phyloP scores from a whole-genome alignment of 2,888 invertebrate species.

The Lycaena phlaeas region DNA sequence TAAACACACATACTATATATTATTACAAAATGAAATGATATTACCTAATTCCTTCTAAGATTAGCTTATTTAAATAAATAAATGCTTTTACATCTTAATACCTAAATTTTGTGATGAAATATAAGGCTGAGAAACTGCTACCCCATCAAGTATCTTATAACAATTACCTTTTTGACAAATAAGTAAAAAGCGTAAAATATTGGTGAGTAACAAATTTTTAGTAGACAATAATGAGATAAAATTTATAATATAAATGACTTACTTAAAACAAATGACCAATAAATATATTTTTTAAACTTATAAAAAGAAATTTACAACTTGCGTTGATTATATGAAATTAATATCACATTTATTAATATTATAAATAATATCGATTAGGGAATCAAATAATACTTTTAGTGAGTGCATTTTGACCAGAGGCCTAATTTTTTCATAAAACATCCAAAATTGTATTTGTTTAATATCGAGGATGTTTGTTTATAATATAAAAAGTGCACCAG shows the following conservation, averaged over 20 bases:
- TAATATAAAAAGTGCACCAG: too few species aligned
- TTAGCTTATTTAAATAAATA: not conserved
- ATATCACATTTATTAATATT: conserved; percentile 3
- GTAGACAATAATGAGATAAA: too few species aligned
- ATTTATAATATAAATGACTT: conserved; percentile 1
- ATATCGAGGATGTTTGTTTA: too few species aligned
- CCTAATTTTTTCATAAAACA: too few species aligned
- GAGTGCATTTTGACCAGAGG: too few species aligned
- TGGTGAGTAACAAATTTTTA: too few species aligned
- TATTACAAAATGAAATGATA: not conserved
- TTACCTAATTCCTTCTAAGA: not conserved
- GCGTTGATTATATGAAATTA: not conserved
- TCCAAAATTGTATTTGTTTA: too few species aligned
- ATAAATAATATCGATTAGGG: not conserved
- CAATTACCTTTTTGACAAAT: too few species aligned
- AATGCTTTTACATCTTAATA: not conserved
- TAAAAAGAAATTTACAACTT: conserved; percentile 1
- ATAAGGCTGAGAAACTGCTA: too few species aligned
- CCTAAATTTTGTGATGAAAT: not conserved
- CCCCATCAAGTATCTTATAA: too few species aligned
- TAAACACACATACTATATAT: not conserved
- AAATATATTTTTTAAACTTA: not conserved
- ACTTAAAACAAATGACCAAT: not conserved
- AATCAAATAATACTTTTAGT: not conserved
- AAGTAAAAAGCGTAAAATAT: too few species aligned